phyloP scores from a whole-genome alignment of 2,113 vertebrate genomes.

The Xiphophorus hellerii region DNA sequence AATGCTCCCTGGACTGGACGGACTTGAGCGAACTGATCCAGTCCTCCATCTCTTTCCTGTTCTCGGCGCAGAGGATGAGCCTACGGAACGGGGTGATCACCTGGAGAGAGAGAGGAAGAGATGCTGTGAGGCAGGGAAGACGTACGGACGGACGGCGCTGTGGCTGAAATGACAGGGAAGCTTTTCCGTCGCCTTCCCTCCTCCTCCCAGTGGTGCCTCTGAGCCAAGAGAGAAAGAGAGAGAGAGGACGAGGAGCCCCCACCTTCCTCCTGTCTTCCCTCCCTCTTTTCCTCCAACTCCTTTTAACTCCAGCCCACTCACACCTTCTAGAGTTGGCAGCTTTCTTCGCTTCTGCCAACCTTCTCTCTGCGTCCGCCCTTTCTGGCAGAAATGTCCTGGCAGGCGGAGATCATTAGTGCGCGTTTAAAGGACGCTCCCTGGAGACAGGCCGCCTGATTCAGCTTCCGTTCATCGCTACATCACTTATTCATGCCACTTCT shows the following conservation, averaged over 20 bases:
- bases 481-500: constrained; percentile 72
- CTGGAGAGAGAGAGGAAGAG: constrained; percentile 65
- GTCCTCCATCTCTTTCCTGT: constrained; percentile 96
- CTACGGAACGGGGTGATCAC: constrained; percentile 94
- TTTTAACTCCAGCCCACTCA: constrained; percentile 51
- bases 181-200: constrained; percentile 26
- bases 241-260: constrained; percentile 57
- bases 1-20: constrained; percentile 95
- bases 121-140: constrained; percentile 43
- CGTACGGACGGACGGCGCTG: constrained; percentile 29
- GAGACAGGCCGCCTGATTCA: constrained; percentile 50
- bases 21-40: constrained; percentile 95
- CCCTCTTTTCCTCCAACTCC: constrained; percentile 31
- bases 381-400: constrained; percentile 75
- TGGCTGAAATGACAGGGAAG: constrained; percentile 19
- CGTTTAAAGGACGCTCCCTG: constrained; percentile 51
- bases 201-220: constrained; percentile 55
- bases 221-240: constrained; percentile 28
- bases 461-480: constrained; percentile 65
- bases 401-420: constrained; percentile 51
- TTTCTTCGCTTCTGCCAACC: not conserved
- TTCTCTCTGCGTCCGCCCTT: constrained; percentile 22
- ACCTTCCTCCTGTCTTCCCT: constrained; percentile 19
- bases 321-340: constrained; percentile 57
- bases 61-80: constrained; percentile 90